Percentiles rank a stretch among this genome's conserved stretches.
phyloP scores from a whole-genome alignment of 2,113 vertebrate species.

The Chloropsis hardwickii region DNA sequence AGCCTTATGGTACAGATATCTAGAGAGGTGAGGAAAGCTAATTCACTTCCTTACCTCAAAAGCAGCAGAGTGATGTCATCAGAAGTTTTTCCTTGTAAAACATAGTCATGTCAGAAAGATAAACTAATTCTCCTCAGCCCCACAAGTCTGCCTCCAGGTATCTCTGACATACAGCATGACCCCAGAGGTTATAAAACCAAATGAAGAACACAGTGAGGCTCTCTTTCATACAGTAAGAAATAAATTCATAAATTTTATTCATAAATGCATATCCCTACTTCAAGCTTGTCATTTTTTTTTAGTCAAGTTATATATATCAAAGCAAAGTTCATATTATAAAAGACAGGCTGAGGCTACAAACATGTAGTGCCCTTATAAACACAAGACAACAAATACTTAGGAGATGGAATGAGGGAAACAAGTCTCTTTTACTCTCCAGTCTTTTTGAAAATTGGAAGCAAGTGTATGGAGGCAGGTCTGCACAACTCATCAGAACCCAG shows the following conservation, averaged over 20 bases:
- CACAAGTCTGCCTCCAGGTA: not conserved
- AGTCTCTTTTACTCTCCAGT: not conserved
- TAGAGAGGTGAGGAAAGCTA: not conserved
- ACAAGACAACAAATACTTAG: not conserved
- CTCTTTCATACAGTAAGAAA: not conserved
- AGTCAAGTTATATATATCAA: not conserved
- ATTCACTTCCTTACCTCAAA: not conserved
- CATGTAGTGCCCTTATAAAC: rapidly evolving
- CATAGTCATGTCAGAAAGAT: not conserved
- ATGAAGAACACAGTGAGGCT: not conserved
- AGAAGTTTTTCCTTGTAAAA: not conserved
- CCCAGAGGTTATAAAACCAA: not conserved
- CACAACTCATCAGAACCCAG: not conserved
- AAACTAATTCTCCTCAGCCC: not conserved
- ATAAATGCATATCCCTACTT: not conserved
- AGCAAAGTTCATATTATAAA: not conserved
- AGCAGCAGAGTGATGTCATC: not conserved
- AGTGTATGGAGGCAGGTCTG: not conserved
- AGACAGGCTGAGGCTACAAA: not conserved
- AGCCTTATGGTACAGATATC: not conserved
- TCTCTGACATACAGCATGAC: not conserved
- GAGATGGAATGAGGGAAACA: not conserved
- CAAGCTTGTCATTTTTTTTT: not conserved
- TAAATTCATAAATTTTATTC: not conserved
- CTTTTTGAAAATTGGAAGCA: not conserved